Percentiles rank a stretch among this genome's conserved stretches.
These are phyloP conservation scores for Albula glossodonta DNA, from an alignment of 2,113 vertebrate genomes.

Conservation along the genomic window DNA sequence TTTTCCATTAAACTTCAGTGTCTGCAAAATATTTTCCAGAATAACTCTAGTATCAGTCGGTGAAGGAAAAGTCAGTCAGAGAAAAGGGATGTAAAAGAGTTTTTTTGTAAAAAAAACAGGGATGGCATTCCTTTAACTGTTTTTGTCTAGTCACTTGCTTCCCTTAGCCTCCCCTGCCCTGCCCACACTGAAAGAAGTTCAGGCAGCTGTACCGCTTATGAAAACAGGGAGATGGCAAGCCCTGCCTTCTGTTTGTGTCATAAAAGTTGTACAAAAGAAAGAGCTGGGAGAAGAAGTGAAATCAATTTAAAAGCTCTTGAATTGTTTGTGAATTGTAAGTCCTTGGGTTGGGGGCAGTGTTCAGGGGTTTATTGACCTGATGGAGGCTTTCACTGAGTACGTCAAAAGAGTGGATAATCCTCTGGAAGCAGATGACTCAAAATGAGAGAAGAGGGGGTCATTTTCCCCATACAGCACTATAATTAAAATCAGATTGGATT, in stretches of 20 bases:
- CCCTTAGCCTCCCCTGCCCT: background rate
- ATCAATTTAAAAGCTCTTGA: background rate
- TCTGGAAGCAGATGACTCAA: conserved; percentile 3
- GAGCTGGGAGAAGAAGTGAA: background rate
- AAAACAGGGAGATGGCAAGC: conserved; percentile 8
- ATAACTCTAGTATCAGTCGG: background rate
- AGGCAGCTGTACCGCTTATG: conserved; percentile 1
- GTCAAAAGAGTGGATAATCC: background rate
- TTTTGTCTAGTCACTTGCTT: background rate
- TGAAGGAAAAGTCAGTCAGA: background rate
- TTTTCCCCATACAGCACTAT: background rate
- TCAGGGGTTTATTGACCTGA: background rate
- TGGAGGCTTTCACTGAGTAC: background rate
- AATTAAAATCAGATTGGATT: conserved; percentile 27
- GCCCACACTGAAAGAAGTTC: background rate
- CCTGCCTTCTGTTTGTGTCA: background rate
- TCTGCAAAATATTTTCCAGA: background rate
- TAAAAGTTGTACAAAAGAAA: background rate
- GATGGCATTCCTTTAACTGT: background rate
- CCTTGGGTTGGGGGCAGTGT: background rate
- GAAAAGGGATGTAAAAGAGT: background rate
- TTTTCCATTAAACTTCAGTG: background rate
- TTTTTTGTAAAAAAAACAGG: background rate
- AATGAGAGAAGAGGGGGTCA: background rate
- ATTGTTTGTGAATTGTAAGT: background rate